Evolutionary conservation across 2,888 invertebrate species (phyloP).

Genomic region (Volucella bombylans): DNA sequence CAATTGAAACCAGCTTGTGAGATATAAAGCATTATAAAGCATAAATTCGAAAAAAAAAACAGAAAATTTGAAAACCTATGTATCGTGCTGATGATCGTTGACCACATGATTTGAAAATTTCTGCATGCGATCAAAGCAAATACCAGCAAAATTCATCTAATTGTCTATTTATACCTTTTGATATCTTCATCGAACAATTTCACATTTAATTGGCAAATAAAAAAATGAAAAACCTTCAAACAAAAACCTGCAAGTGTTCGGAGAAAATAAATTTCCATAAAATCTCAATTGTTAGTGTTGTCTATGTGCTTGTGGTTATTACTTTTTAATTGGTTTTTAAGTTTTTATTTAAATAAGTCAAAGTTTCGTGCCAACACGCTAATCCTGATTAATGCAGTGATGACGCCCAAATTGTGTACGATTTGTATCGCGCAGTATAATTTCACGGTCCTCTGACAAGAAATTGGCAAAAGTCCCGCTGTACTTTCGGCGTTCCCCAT

Average conservation of each 20-base stretch:
- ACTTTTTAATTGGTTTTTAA: constrained; percentile 72
- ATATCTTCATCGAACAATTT: constrained; percentile 5
- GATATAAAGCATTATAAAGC: neutral
- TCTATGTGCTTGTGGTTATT: constrained; percentile 54
- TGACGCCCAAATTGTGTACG: constrained; percentile 62
- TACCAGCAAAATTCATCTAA: constrained; percentile 25
- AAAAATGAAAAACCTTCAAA: neutral
- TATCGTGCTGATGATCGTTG: too few species aligned
- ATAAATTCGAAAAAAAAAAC: too few species aligned
- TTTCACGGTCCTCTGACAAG: constrained; percentile 39
- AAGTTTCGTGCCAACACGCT: constrained; percentile 60
- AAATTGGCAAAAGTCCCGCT: constrained; percentile 25
- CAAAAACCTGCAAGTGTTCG: neutral
- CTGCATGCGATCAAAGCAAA: constrained; percentile 56
- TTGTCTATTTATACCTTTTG: constrained; percentile 25
- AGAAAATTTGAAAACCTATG: neutral
- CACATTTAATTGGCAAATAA: constrained; percentile 6
- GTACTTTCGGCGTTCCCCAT: neutral
- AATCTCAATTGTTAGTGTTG: constrained; percentile 36
- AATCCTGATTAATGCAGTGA: constrained; percentile 53
- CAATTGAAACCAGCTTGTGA: too few species aligned
- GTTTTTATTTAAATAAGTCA: constrained; percentile 71
- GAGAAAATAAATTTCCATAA: constrained; percentile 51
- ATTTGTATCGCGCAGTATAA: constrained; percentile 53
- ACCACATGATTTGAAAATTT: neutral